A percentile compares a stretch with the other conserved stretches of the same genome.
Conservation (phyloP, 1,140 invertebrate species). For the Lamellibrachia luymesi region DNA sequence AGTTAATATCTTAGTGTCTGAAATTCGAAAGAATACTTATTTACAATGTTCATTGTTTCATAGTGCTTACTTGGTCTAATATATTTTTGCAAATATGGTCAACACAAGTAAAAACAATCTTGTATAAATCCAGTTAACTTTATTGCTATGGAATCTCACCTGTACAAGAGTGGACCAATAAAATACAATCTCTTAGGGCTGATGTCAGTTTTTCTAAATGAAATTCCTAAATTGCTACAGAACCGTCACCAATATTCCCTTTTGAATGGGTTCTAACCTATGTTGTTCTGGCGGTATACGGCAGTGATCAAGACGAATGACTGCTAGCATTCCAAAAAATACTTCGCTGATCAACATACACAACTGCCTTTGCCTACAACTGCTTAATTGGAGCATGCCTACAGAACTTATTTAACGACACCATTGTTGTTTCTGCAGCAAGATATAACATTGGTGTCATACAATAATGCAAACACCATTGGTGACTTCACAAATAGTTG, state of each 20-base stretch:
- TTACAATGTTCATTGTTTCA: too few species aligned
- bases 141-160: neutral
- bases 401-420: neutral
- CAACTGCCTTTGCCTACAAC: neutral
- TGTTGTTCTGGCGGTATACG: neutral
- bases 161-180: neutral
- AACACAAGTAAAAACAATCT: neutral
- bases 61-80: too few species aligned
- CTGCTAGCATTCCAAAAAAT: neutral
- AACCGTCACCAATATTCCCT: neutral
- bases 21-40: too few species aligned
- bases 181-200: neutral
- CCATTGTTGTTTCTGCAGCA: neutral
- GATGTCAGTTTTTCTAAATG: neutral
- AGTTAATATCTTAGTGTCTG: too few species aligned
- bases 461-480: neutral
- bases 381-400: neutral
- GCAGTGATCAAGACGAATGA: neutral
- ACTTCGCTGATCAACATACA: neutral
- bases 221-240: neutral
- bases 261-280: neutral
- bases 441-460: neutral
- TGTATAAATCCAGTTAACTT: constrained; percentile 1
- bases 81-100: too few species aligned
- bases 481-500: neutral